Percentiles rank a stretch among this genome's conserved stretches.
phyloP scores from a whole-genome alignment of 2,888 invertebrate species.

The Spilarctia lutea region DNA sequence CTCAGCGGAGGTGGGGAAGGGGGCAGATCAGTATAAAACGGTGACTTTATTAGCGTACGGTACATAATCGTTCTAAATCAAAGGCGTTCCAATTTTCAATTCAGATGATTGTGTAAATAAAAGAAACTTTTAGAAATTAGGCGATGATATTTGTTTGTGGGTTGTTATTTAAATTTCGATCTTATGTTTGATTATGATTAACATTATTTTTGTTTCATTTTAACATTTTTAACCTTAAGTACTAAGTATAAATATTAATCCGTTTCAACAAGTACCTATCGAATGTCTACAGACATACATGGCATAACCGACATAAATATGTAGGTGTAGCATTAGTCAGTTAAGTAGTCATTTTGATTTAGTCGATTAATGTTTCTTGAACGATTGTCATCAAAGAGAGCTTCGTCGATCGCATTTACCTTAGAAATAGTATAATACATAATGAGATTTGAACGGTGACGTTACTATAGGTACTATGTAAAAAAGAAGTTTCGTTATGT shows the following conservation, averaged over 20 bases:
- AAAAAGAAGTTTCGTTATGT: background rate
- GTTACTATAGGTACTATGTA: too few species aligned
- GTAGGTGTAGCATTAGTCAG: too few species aligned
- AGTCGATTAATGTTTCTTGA: background rate
- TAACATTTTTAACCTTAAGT: background rate
- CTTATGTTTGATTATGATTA: background rate
- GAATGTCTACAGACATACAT: background rate
- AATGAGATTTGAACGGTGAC: background rate
- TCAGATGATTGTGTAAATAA: conserved; percentile 69
- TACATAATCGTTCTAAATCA: conserved; percentile 77
- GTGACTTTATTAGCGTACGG: conserved; percentile 70
- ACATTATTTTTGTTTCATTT: background rate
- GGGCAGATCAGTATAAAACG: conserved; percentile 65
- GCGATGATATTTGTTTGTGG: conserved; percentile 65
- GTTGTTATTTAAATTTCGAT: conserved; percentile 21
- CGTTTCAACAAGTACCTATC: background rate
- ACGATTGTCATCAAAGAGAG: background rate
- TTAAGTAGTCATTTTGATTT: background rate
- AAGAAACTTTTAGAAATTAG: conserved; percentile 73
- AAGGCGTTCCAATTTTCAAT: conserved; percentile 71
- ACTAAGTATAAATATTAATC: background rate
- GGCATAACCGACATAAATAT: too few species aligned
- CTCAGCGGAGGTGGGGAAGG: conserved; percentile 31
- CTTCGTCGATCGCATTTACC: background rate
- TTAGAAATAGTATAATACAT: background rate